These are phyloP conservation scores for Tiliqua scincoides DNA, from an alignment of 2,113 vertebrate species.

Conservation along the genomic window DNA sequence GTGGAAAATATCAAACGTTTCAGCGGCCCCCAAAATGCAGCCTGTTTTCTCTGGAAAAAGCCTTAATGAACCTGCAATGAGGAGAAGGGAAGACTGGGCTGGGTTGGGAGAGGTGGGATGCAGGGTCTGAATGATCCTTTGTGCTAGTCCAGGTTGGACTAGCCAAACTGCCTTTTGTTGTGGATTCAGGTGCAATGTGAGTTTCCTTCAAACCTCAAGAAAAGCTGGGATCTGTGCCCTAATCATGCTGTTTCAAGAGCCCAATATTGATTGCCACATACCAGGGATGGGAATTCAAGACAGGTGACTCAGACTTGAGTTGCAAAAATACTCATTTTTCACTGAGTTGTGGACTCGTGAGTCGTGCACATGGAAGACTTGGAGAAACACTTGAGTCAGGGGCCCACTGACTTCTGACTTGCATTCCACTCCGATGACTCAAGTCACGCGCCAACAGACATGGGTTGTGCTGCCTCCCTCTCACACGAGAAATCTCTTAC, in stretches of 20 bases:
- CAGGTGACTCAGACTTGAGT: too few species aligned
- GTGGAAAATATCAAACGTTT: constrained; percentile 95
- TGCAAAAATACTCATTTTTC: too few species aligned
- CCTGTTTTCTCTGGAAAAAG: constrained; percentile 70
- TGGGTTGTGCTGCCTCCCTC: too few species aligned
- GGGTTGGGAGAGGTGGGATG: constrained; percentile 45
- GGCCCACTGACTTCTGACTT: too few species aligned
- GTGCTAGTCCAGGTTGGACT: constrained; percentile 42
- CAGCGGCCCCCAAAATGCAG: constrained; percentile 71
- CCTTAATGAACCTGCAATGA: constrained; percentile 75
- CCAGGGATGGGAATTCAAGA: too few species aligned
- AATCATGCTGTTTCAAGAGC: constrained; percentile 51
- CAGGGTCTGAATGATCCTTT: constrained; percentile 75
- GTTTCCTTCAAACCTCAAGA: constrained; percentile 51
- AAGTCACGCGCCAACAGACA: too few species aligned
- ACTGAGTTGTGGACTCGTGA: too few species aligned
- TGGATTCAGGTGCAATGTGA: not conserved
- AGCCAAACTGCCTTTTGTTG: constrained; percentile 2
- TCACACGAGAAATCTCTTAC: too few species aligned
- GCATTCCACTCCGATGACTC: too few species aligned
- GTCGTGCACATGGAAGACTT: too few species aligned
- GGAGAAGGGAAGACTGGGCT: constrained; percentile 38
- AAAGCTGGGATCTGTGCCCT: constrained; percentile 46
- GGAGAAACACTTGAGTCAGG: too few species aligned
- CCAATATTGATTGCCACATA: not conserved